Percentiles rank a stretch among this genome's conserved stretches.
Conservation (phyloP, 1,140 invertebrate genomes). For the Drosophila repleta region DNA sequence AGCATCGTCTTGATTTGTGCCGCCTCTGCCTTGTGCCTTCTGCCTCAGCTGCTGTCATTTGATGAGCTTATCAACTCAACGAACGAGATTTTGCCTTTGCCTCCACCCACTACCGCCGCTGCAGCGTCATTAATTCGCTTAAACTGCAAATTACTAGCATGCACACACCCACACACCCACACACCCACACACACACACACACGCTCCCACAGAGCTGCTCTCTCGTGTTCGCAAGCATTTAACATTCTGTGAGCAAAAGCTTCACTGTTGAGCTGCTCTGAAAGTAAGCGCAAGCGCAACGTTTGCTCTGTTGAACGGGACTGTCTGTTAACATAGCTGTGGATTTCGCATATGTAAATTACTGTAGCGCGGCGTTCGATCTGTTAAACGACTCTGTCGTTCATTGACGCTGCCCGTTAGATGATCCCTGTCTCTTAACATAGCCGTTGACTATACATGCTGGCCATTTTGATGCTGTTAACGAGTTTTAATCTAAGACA, state of each 20-base stretch:
- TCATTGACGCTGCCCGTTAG: not conserved
- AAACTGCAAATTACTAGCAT: slow-evolving; percentile 53
- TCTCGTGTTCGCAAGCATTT: not conserved
- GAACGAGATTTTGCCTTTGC: slow-evolving; percentile 30
- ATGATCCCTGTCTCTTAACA: not conserved
- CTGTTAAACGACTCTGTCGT: not conserved
- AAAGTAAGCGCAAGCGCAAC: slow-evolving; percentile 29
- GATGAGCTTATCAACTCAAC: slow-evolving; percentile 51
- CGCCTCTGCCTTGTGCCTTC: slow-evolving; percentile 1
- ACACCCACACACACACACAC: not conserved
- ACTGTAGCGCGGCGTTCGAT: not conserved
- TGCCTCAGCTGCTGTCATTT: slow-evolving; percentile 7
- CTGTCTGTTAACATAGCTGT: slow-evolving; percentile 5
- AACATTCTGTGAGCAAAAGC: slow-evolving; percentile 6
- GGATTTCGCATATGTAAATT: no score
- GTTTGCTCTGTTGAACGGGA: not conserved
- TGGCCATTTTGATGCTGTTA: not conserved
- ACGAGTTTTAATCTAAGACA: not conserved
- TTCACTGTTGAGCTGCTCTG: slow-evolving; percentile 7
- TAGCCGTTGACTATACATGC: no score
- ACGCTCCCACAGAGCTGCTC: not conserved
- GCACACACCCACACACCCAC: slow-evolving; percentile 1
- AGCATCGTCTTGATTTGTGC: slow-evolving; percentile 15
- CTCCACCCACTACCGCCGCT: not conserved
- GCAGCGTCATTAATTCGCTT: slow-evolving; percentile 54